Conservation (phyloP, 2,797 vertebrate species). For the Enteromius anoplus region DNA sequence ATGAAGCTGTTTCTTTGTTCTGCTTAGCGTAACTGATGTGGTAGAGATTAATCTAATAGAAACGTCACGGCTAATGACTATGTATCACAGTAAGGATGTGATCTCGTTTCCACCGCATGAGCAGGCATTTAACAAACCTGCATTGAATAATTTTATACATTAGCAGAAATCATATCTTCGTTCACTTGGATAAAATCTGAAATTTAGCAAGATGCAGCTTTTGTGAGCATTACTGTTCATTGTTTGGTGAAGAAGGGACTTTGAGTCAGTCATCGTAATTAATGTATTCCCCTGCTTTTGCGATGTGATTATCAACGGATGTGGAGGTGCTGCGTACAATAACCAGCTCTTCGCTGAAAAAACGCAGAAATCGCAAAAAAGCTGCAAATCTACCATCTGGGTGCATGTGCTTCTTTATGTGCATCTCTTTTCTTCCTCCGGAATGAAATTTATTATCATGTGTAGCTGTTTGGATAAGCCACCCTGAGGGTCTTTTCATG, state of each 20-base stretch:
- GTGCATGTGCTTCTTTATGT: neutral
- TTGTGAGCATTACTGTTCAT: slow-evolving; percentile 32
- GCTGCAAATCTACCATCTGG: slow-evolving; percentile 21
- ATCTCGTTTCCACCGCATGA: slow-evolving; percentile 10
- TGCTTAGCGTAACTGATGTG: slow-evolving; percentile 15
- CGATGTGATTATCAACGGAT: slow-evolving; percentile 46
- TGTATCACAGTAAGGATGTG: slow-evolving; percentile 17
- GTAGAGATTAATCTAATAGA: slow-evolving; percentile 51
- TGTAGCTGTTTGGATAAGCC: slow-evolving; percentile 20
- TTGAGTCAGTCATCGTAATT: slow-evolving; percentile 57
- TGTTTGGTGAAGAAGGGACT: slow-evolving; percentile 55
- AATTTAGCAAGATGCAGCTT: slow-evolving; percentile 45
- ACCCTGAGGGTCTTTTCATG: slow-evolving; percentile 29
- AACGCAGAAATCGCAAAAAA: slow-evolving; percentile 7
- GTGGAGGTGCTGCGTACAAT: slow-evolving; percentile 51
- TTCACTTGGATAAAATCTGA: slow-evolving; percentile 39
- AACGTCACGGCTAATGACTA: slow-evolving; percentile 34
- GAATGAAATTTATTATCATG: slow-evolving; percentile 22
- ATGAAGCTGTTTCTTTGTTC: slow-evolving; percentile 16
- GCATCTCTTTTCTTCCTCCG: neutral
- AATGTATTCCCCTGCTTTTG: slow-evolving; percentile 46
- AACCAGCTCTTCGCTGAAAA: slow-evolving; percentile 16
- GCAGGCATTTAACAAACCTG: slow-evolving; percentile 51
- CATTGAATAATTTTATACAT: slow-evolving; percentile 38
- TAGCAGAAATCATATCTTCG: slow-evolving; percentile 36